A percentile compares a stretch with the other conserved stretches of the same genome.
Evolutionary conservation across 2,113 vertebrate genomes (phyloP).

Genomic region (Mirza zaza): DNA sequence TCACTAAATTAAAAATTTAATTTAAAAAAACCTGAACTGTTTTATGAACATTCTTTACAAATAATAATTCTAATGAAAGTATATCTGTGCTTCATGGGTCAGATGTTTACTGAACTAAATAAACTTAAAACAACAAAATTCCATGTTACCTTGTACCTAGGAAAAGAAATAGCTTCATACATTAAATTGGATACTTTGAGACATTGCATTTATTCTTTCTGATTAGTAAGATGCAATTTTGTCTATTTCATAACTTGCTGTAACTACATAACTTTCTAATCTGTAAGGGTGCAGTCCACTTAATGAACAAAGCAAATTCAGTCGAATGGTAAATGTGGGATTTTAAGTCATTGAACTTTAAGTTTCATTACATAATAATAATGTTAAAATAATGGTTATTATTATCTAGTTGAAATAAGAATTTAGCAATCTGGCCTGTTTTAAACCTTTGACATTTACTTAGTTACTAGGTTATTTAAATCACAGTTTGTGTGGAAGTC

Average conservation of each 20-base stretch:
- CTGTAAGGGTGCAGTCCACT: background rate
- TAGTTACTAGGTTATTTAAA: background rate
- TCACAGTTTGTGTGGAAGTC: background rate
- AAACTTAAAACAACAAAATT: background rate
- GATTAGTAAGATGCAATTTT: background rate
- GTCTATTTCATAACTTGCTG: background rate
- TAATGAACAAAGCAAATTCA: background rate
- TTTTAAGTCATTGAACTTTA: background rate
- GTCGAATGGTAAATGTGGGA: background rate
- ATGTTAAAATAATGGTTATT: background rate
- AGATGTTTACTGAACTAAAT: background rate
- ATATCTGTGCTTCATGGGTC: background rate
- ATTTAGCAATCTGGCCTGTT: background rate
- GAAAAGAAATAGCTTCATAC: background rate
- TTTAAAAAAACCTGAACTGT: background rate
- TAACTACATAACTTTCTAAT: background rate
- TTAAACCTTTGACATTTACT: background rate
- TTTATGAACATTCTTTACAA: background rate
- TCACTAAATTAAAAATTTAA: conserved; percentile 13
- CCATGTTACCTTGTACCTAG: background rate
- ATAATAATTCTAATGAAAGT: background rate
- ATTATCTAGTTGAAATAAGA: background rate
- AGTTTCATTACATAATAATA: background rate
- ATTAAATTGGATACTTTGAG: background rate
- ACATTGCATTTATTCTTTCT: background rate